phyloP scores from a whole-genome alignment of 2,797 vertebrate genomes.

The Apogon talboti region DNA sequence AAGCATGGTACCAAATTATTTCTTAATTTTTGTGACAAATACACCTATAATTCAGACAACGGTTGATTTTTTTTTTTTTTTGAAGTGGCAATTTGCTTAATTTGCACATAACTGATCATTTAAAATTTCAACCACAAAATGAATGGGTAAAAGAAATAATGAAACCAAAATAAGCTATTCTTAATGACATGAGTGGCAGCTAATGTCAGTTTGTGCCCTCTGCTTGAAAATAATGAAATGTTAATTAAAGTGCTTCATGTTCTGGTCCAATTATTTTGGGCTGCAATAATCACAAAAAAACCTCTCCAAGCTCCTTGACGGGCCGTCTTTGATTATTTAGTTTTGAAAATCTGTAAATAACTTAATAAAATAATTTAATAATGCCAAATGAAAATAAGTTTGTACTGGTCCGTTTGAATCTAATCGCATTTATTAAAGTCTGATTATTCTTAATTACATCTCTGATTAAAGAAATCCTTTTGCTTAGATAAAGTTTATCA shows the following conservation, averaged over 20 bases:
- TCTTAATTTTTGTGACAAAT: too few species aligned
- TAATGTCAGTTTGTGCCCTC: conserved; percentile 12
- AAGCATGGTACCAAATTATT: too few species aligned
- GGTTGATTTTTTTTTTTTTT: too few species aligned
- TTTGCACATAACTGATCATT: conserved; percentile 8
- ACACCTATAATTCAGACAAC: too few species aligned
- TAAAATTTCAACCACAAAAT: conserved; percentile 9
- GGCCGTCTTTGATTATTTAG: conserved; percentile 27
- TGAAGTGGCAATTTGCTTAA: too few species aligned
- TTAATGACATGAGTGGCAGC: conserved; percentile 29
- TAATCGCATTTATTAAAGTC: conserved; percentile 38
- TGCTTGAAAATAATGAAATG: conserved; percentile 28
- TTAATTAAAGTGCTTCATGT: conserved; percentile 18
- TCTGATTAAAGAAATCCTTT: conserved; percentile 39
- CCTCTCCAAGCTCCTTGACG: conserved; percentile 14
- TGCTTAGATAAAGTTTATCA: conserved; percentile 35
- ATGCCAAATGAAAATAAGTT: conserved; percentile 24
- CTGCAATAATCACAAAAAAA: conserved; percentile 13
- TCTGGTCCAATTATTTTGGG: conserved; percentile 18
- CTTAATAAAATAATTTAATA: conserved; percentile 35
- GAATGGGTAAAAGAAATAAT: background rate
- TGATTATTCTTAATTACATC: conserved; percentile 48
- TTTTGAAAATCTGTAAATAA: conserved; percentile 35
- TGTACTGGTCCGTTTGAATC: conserved; percentile 28
- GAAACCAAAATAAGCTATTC: conserved; percentile 29